Percentiles rank a stretch among this genome's conserved stretches.
These are phyloP conservation scores for Ahaetulla prasina DNA, from an alignment of 2,113 vertebrate genomes.

Conservation along the genomic window DNA sequence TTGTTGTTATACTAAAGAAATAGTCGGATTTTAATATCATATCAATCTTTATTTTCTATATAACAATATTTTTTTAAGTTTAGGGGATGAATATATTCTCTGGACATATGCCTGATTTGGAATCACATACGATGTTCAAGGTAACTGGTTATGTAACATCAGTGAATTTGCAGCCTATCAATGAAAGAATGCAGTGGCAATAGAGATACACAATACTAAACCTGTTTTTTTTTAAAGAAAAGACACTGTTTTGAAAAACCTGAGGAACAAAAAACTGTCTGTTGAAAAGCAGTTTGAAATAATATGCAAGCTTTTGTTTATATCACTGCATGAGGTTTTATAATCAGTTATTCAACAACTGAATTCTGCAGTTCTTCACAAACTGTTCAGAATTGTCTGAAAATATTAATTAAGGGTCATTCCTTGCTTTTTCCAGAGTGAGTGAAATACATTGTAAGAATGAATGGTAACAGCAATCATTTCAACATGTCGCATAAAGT, in stretches of 20 bases:
- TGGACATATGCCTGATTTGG: conserved; percentile 55
- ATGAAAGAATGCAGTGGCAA: conserved; percentile 43
- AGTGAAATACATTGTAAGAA: conserved; percentile 25
- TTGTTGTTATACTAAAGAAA: conserved; percentile 25
- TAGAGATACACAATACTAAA: conserved; percentile 47
- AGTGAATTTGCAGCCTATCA: not conserved
- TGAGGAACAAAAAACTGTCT: conserved; percentile 14
- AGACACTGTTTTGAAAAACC: conserved; percentile 20
- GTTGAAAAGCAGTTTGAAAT: conserved; percentile 20
- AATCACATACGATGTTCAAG: conserved; percentile 56
- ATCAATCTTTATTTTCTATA: not conserved
- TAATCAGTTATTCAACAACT: conserved; percentile 33
- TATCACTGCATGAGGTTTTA: conserved; percentile 16
- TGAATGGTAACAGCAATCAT: conserved; percentile 18
- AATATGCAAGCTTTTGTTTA: conserved; percentile 46
- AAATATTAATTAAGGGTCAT: conserved; percentile 10
- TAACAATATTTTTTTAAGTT: conserved; percentile 1
- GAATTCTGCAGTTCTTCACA: conserved; percentile 23
- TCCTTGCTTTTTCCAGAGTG: not conserved
- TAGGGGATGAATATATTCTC: conserved; percentile 36
- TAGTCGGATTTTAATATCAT: not conserved
- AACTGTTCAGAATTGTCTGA: conserved; percentile 11
- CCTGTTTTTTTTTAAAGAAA: conserved; percentile 4
- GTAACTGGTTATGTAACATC: conserved; percentile 67
- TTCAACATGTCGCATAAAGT: conserved; percentile 42